Base-by-base conservation (phyloP, 2,797 vertebrate genomes). In the Semotilus atromaculatus region DNA sequence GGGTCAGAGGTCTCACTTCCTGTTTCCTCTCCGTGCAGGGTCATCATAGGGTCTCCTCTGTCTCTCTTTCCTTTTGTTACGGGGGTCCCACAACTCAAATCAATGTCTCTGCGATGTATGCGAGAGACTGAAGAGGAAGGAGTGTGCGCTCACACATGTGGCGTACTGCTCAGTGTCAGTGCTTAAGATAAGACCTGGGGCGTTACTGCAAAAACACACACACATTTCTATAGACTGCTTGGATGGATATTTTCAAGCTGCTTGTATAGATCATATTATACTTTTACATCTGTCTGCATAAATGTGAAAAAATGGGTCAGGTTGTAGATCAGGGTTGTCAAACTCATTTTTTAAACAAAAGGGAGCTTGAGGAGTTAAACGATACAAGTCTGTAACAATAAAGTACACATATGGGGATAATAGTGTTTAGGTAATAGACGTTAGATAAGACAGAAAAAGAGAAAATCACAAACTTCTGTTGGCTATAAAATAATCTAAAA, bases 21-120 rank as follows among this genome's bases (percentile, higher is more conserved):
- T 94, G 94, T 95, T 95, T 96, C 95, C 94, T 94, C 94, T 94
- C 90, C 92, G 87, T 84, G 86, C 89, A 89, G 89, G 95, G 94
- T 95, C 94, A 93, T 91, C 90, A 93, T 88, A 92, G 91, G 94
- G 95, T 94, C 93, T 95, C 87, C 90, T 89, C 89, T 90, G 89
- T 93, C 93, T 90, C 80, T 90, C 88, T 85, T 90, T 89, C 87
- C 92, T 94, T 94, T 93, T 94, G 92, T 94, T 93, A 88, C 77
- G 84, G 83, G 83, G 68, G 16, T 83, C 85, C 87, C 83, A 71
- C 77, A 40, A 79, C 74, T 60, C 81, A 75, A 36, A 55, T 43
- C 29, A 40, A 36, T 38, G 72, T 80, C 78, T 73, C 1, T 72
- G 19, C 21, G 70, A 72, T 60, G 55, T 71, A 82, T 55, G 45